A percentile compares a stretch with the other conserved stretches of the same genome.
Conservation (phyloP, 1,140 invertebrate species). For the Drosophila truncata region DNA sequence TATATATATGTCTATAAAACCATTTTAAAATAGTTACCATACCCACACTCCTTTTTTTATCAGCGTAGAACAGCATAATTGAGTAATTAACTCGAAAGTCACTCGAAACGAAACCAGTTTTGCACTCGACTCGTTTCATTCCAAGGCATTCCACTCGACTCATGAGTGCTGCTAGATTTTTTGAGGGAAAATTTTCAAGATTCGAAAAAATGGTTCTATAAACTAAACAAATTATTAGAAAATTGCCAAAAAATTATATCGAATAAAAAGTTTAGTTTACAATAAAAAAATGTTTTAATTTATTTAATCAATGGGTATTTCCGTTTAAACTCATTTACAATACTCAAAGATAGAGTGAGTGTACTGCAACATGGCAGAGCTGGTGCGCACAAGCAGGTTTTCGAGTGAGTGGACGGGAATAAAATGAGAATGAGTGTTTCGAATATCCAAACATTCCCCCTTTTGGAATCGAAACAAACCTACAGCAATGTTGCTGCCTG, state of each 20-base stretch:
- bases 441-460: constrained; percentile 1
- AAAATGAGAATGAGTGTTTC: constrained; percentile 14
- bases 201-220: not conserved
- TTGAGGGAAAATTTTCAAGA: not conserved
- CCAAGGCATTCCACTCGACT: constrained; percentile 11
- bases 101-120: constrained; percentile 73
- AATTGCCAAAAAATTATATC: not conserved
- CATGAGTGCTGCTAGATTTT: not conserved
- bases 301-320: not conserved
- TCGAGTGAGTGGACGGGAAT: constrained; percentile 32
- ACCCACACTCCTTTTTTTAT: constrained; percentile 12
- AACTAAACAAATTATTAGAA: not conserved
- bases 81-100: constrained; percentile 72
- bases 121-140: constrained; percentile 33
- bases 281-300: not conserved
- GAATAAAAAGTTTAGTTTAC: too few relatives aligned
- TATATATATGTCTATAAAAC: not conserved
- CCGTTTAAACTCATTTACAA: not conserved
- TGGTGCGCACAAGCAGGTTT: constrained; percentile 61
- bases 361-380: not conserved
- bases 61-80: constrained; percentile 62
- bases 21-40: not conserved
- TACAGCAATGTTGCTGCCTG: constrained; percentile 19
- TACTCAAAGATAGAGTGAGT: not conserved
- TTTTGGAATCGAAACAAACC: constrained; percentile 32